Base-by-base conservation (phyloP, 2,888 invertebrate species). In the Abrostola triplasia region DNA sequence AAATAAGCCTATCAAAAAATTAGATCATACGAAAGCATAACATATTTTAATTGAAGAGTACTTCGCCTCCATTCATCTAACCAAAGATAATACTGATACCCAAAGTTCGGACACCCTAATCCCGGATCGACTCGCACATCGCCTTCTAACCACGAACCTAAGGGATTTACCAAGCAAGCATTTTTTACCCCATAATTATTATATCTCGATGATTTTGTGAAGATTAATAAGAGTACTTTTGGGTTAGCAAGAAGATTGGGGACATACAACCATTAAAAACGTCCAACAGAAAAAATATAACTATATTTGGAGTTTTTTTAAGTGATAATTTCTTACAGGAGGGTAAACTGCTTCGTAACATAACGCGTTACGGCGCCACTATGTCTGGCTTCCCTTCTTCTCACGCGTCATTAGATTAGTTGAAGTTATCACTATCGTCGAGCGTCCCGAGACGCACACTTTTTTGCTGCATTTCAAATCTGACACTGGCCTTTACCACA, bases 121-220 rank as follows among this genome's bases (percentile, higher is more conserved):
- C 76, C 35, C 12, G 38, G 41, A 61, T 63, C 49, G 51, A 37
- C 44, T 53, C 38, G 41, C 40, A 55, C 56, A 69, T 64, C 64
- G 44, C 48, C 10, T 53, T 70, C 57, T 67, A 67, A 74, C 72
- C 63, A 69, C 50, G 49, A 73, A 64, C 67, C 65, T 71, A 68
- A 70, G 63, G 68, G 79, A 71, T 75, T 73, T 72, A 56, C 13
- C 36, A 38, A 57, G 48, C 59, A 48, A 64, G 59, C 41, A 53
- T 68, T 67, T 73, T 76, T 57, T 56, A 49, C 44, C 38, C 51
- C 59, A 64, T 70, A 71, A 79, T 80, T 76, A 79, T 68, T 57
- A 76, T 61, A 65, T 72, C 63, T 44, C 44, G 63, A 69, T 67
- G 58, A 78, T 61, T 65, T 53, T 12, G 53, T 56, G 49, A 55